A percentile compares a stretch with the other conserved stretches of the same genome.
phyloP scores from a whole-genome alignment of 2,888 invertebrate genomes.

The Mythimna albipuncta region DNA sequence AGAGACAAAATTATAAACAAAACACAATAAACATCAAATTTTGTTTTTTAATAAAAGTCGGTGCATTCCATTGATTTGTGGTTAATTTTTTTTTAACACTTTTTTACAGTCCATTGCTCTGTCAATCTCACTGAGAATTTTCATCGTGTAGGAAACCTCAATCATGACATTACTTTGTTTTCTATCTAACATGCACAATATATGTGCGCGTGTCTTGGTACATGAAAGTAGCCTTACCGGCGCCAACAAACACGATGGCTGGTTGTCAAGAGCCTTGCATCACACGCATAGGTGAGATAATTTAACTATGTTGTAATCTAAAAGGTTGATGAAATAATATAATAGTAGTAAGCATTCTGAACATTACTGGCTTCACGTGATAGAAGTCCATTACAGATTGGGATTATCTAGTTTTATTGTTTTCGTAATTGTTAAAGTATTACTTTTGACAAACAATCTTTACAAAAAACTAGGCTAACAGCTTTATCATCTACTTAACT shows the following conservation, averaged over 20 bases:
- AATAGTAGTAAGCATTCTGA: slow-evolving; percentile 18
- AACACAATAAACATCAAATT: too few species aligned
- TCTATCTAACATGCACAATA: not conserved
- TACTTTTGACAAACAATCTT: too few species aligned
- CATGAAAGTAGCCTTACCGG: slow-evolving; percentile 46
- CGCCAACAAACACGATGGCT: slow-evolving; percentile 51
- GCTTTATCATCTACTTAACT: too few species aligned
- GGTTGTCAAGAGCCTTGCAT: slow-evolving; percentile 49
- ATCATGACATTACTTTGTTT: not conserved
- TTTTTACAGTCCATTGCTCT: not conserved
- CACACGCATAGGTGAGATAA: slow-evolving; percentile 52
- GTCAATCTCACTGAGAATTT: not conserved
- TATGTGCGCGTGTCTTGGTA: not conserved
- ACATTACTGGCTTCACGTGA: slow-evolving; percentile 11
- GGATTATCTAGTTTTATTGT: slow-evolving; percentile 7
- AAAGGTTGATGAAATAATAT: slow-evolving; percentile 30
- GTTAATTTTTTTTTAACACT: too few species aligned
- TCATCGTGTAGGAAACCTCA: not conserved
- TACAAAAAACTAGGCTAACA: not conserved
- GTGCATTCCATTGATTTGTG: too few species aligned
- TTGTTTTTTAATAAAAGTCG: too few species aligned
- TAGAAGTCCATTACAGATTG: slow-evolving; percentile 7
- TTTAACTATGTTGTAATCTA: slow-evolving; percentile 55
- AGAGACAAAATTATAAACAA: too few species aligned
- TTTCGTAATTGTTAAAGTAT: not conserved